Evolutionary conservation across 2,113 vertebrate species (phyloP).

Genomic region (Arothron firmamentum): DNA sequence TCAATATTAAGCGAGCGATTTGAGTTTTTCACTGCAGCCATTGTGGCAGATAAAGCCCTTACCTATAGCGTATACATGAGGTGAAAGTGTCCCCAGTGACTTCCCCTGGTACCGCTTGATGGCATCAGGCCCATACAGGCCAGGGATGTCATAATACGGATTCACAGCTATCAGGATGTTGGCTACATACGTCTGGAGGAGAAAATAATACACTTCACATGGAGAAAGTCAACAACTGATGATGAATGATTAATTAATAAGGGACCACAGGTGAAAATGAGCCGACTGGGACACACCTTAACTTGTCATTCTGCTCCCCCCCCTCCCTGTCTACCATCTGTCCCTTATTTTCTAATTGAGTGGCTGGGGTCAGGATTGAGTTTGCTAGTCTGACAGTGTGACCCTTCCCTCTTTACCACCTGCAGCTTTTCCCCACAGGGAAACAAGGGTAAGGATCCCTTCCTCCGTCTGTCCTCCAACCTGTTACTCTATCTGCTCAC

Average conservation of each 20-base stretch:
- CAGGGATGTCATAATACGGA: conserved; percentile 94
- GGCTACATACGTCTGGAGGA: conserved; percentile 90
- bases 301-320: conserved; percentile 17
- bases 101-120: conserved; percentile 90
- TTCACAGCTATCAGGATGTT: conserved; percentile 99
- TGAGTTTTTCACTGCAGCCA: background rate
- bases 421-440: conserved; percentile 27
- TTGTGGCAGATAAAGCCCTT: conserved; percentile 22
- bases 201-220: conserved; percentile 7
- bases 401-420: conserved; percentile 49
- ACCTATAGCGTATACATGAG: conserved; percentile 97
- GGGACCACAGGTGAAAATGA: conserved; percentile 12
- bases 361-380: conserved; percentile 33
- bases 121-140: conserved; percentile 85
- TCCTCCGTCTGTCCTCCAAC: conserved; percentile 19
- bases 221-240: background rate
- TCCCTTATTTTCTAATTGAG: conserved; percentile 50
- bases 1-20: background rate
- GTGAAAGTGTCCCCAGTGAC: conserved; percentile 91
- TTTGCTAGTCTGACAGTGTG: conserved; percentile 40
- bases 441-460: conserved; percentile 13
- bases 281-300: conserved; percentile 17
- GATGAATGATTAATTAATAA: conserved; percentile 17
- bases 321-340: conserved; percentile 39
- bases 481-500: conserved; percentile 25